phyloP scores from a whole-genome alignment of 2,888 invertebrate species.

The Erebia epiphron region DNA sequence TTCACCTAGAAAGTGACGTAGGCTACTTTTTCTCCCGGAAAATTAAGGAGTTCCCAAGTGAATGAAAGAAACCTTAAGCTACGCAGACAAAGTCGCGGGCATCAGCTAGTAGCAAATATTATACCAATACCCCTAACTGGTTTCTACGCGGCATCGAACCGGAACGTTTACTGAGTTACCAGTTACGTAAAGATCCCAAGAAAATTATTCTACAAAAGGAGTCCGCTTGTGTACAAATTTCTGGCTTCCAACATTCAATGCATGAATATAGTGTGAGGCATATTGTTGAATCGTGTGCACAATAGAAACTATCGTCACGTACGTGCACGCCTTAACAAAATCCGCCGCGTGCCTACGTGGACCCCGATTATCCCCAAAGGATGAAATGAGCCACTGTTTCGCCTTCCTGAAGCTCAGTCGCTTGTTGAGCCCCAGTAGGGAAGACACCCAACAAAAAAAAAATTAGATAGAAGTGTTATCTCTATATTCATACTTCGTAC shows the following conservation, averaged over 20 bases:
- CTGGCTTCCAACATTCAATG: neutral
- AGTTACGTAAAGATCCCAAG: neutral
- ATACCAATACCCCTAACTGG: no score
- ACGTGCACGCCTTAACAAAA: neutral
- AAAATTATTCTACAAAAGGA: neutral
- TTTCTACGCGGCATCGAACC: no score
- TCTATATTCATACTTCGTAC: no score
- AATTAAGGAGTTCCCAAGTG: no score
- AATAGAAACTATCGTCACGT: neutral
- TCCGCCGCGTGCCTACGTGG: neutral
- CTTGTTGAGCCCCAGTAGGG: neutral
- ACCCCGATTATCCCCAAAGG: constrained; percentile 2
- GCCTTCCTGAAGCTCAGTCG: neutral
- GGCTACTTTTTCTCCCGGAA: no score
- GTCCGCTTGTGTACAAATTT: neutral
- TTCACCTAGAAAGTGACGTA: no score
- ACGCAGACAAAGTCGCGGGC: no score
- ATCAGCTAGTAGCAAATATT: no score
- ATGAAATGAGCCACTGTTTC: neutral
- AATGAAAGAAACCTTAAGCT: no score
- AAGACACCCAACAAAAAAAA: no score
- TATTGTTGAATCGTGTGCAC: neutral
- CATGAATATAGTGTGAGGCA: neutral
- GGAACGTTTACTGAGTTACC: no score
- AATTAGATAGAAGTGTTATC: no score